Evolutionary conservation across 2,113 vertebrate species (phyloP), one percentile per base, ranked within the genome.

Genomic region (Rhegmatorhina hoffmannsi): DNA sequence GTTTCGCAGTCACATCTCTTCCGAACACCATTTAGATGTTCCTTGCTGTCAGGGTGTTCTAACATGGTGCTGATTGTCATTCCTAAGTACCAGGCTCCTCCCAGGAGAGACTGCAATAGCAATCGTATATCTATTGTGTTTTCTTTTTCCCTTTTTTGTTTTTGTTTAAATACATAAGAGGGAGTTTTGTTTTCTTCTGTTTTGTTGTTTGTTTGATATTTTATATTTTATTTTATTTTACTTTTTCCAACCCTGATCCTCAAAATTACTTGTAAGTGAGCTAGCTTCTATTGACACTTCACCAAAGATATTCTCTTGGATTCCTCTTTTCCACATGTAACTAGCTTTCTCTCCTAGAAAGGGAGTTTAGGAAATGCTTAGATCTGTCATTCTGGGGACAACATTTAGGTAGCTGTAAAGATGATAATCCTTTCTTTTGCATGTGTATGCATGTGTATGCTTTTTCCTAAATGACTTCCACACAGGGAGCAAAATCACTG

Each of bases 391-490:
- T 85, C 11, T 44, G 5, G 26, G 15, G 9, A 34, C 6, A 36
- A 2, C 5, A 34, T 67, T 70, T 75, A 17, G 13, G 10, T 36
- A 68, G 36, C 17, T 60, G 5, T 25, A 56, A 56, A 73, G 8
- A 13, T 7, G 55, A n/a, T 28, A 52, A 58, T 69, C 7, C 7
- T 46, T 28, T 74, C 13, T 9, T 77, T 92, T 73, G 4, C 29
- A 12, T 10, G 23, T n/a, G 49, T 60, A 8, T 43, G 6, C 60
- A 47, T 38, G 36, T 63, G 33, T 34, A 44, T 10, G 9, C 52
- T 96, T 96, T 58, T 34, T 56, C 67, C 78, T 50, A 92, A 70
- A 86, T 70, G 96, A 58, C 28, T 92, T 95, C 80, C 59, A 92
- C 13, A 85, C 9, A 63, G 55, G 47, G 2, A 87, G 7, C 16